Conservation (phyloP, 2,888 invertebrate species). For the Polylopha cassiicola region DNA sequence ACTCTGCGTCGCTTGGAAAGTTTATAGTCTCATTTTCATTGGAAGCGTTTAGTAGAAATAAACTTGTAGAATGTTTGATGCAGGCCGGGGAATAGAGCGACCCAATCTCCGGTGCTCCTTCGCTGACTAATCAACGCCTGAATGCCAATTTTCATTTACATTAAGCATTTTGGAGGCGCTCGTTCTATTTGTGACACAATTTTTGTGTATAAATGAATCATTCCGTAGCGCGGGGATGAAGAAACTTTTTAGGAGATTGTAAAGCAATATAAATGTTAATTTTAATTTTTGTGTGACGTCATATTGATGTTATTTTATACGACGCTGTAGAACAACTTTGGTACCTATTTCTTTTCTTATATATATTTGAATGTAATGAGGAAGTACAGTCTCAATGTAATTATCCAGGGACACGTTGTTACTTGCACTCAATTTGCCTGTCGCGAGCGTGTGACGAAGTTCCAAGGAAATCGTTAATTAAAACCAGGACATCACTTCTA, state of each 20-base stretch:
- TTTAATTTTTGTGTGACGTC: no score
- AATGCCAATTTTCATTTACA: constrained; percentile 40
- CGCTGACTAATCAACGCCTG: constrained; percentile 48
- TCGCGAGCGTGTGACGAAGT: constrained; percentile 41
- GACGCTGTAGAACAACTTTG: no score
- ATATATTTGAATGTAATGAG: no score
- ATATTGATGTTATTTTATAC: no score
- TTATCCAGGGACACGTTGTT: constrained; percentile 7
- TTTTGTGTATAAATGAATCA: no score
- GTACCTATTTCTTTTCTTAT: no score
- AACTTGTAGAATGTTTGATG: constrained; percentile 74
- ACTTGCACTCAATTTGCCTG: constrained; percentile 29
- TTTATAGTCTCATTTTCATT: constrained; percentile 77
- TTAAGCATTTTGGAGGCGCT: constrained; percentile 32
- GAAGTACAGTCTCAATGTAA: no score
- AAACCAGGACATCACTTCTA: constrained; percentile 50
- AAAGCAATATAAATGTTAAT: no score
- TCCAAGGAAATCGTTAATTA: constrained; percentile 56
- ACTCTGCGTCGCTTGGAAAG: constrained; percentile 73
- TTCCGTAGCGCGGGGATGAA: no score
- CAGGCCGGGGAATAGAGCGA: constrained; percentile 49
- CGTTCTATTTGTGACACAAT: background rate
- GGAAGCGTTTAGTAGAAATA: constrained; percentile 74
- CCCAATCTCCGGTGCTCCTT: constrained; percentile 63
- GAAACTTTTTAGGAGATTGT: no score